Percentiles rank a stretch among this genome's conserved stretches.
phyloP scores from a whole-genome alignment of 2,888 invertebrate genomes.

The Troides oblongomaculatus region DNA sequence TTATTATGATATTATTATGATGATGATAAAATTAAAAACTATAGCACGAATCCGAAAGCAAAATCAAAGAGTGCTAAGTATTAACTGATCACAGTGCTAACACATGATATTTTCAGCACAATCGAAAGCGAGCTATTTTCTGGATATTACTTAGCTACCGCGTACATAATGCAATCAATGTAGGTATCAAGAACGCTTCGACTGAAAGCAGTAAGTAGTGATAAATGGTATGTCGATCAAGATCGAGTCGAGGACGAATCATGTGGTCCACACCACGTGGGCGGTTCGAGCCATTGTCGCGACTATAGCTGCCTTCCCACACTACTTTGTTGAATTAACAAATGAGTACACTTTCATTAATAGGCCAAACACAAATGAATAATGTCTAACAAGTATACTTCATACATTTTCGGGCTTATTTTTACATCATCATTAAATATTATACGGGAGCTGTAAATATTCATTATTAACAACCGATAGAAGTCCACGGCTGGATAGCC shows the following conservation, averaged over 20 bases:
- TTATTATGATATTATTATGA: no score
- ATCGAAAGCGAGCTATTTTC: constrained; percentile 19
- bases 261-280: constrained; percentile 38
- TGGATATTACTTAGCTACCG: constrained; percentile 14
- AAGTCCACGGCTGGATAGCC: no score
- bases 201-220: constrained; percentile 36
- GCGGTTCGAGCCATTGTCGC: constrained; percentile 43
- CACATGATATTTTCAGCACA: constrained; percentile 20
- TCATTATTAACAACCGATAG: no score
- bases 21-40: no score
- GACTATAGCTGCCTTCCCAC: constrained; percentile 40
- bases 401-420: background rate
- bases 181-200: constrained; percentile 56
- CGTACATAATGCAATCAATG: constrained; percentile 56
- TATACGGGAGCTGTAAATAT: no score
- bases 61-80: constrained; percentile 17
- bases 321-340: constrained; percentile 40
- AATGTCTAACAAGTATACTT: background rate
- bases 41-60: background rate
- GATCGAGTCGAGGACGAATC: constrained; percentile 45
- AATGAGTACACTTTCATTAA: constrained; percentile 35
- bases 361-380: constrained; percentile 9
- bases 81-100: constrained; percentile 18
- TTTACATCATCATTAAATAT: no score
- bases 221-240: constrained; percentile 49